Evolutionary conservation across 2,888 invertebrate genomes (phyloP).

Genomic region (Furcula furcula): DNA sequence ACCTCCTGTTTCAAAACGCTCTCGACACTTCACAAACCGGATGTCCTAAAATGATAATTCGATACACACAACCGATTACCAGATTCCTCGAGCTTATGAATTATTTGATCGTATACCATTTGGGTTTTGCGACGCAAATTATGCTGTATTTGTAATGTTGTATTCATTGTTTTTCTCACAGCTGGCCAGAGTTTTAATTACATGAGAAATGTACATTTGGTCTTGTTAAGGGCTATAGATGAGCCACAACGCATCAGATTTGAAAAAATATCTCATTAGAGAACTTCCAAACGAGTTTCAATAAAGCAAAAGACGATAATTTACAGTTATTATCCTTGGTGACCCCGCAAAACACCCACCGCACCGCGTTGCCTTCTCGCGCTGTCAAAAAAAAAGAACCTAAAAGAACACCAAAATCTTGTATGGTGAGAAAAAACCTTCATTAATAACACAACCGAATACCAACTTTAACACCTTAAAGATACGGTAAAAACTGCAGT

Average conservation of each 20-base stretch:
- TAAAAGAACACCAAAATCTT: conserved; percentile 71
- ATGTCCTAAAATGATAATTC: conserved; percentile 16
- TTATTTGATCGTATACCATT: background rate
- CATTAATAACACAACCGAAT: conserved; percentile 30
- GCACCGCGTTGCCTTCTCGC: conserved; percentile 60
- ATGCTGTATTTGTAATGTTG: too few relatives aligned
- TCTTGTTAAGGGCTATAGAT: too few relatives aligned
- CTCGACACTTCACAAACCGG: conserved; percentile 5
- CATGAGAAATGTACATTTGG: too few relatives aligned
- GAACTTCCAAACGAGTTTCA: conserved; percentile 69
- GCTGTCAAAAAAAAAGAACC: conserved; percentile 72
- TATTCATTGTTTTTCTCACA: too few relatives aligned
- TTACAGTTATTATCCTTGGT: conserved; percentile 80
- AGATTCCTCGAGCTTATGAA: too few relatives aligned
- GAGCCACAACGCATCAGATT: background rate
- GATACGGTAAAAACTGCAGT: background rate
- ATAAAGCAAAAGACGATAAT: conserved; percentile 77
- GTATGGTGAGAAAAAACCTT: conserved; percentile 70
- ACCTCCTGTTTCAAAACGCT: background rate
- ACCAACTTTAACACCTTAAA: conserved; percentile 33
- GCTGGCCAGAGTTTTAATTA: too few relatives aligned
- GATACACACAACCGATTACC: conserved; percentile 12
- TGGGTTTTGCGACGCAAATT: too few relatives aligned
- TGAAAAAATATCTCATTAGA: conserved; percentile 50
- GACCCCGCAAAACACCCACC: conserved; percentile 81